Evolutionary conservation across 2,888 invertebrate genomes (phyloP), one percentile per base, ranked within the genome.

Genomic region (Thyatira batis): DNA sequence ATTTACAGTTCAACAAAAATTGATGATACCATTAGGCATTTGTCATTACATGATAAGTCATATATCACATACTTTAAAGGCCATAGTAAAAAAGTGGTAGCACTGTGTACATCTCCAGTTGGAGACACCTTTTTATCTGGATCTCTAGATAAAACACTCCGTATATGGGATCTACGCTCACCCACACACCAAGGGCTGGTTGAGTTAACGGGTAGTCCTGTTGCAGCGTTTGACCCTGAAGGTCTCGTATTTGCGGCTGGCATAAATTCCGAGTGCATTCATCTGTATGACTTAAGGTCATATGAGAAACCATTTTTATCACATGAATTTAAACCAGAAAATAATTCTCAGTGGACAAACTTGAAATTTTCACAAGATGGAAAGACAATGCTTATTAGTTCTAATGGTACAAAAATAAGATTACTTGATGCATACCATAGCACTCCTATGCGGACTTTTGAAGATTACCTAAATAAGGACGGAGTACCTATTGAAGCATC

Each of bases 1-100:
- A 97, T 99, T 70, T 99, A 99, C 89, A 98, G 98, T 89, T 99
- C 99, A n/a, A 99, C 99, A 1, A 99, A 99, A 94, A 95, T 99
- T 57, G 99, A 99, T 89, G 99, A 99, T 87, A 99, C 99, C 13
- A 98, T 99, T 70, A 94, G 99, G 72, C 99, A 99, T 89, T 92
- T 99, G 59, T 99, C 99, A 51, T 93, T 99, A 44, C 99, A 99
- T 85, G 99, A 99, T 89, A 99, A 99, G 92, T 99, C 99, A 89
- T 99, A 99, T 85, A 96, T 99, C 60, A 94, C 99, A 66, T 99
- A 99, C 84, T 99, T 99, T 82, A 97, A 98, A 8, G 98, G 98
- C 0, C 99, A 99, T 80, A 97, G 98, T 0, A 99, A 99, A 87
- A 97, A 97, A 91, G 99, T 99, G 0, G 98, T 99, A 3, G 98